Percentiles rank a stretch among this genome's conserved stretches.
Evolutionary conservation across 2,797 vertebrate species (phyloP).

Genomic region (Tokudaia muenninki): DNA sequence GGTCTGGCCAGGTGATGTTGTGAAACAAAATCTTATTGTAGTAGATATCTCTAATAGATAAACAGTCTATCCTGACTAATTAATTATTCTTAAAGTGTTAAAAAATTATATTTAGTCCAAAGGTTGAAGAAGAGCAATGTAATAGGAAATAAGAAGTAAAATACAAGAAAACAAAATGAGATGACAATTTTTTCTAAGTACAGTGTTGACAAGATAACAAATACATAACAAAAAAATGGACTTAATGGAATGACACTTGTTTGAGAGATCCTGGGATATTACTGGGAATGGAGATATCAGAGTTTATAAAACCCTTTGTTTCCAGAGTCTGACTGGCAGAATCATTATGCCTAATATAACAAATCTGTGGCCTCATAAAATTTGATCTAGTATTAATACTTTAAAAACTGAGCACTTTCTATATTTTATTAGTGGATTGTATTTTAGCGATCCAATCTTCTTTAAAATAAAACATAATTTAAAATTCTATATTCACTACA

Average conservation of each 20-base stretch:
- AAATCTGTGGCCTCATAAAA: slow-evolving; percentile 19
- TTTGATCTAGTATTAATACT: neutral
- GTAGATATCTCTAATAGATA: neutral
- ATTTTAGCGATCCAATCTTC: slow-evolving; percentile 25
- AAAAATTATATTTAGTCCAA: slow-evolving; percentile 13
- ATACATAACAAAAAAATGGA: neutral
- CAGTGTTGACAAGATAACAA: slow-evolving; percentile 20
- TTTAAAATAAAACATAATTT: slow-evolving; percentile 18
- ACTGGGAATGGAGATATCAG: slow-evolving; percentile 1
- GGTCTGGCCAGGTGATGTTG: too few relatives aligned
- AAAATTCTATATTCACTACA: neutral
- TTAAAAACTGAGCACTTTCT: slow-evolving; percentile 37
- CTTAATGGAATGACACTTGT: slow-evolving; percentile 16
- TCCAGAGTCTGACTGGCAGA: neutral
- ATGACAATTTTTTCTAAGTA: neutral
- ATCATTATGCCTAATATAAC: neutral
- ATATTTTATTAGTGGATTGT: slow-evolving; percentile 32
- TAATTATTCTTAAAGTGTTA: slow-evolving; percentile 45
- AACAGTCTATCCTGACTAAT: neutral
- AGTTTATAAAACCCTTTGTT: neutral
- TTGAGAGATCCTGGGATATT: slow-evolving; percentile 8
- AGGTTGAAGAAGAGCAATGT: slow-evolving; percentile 22
- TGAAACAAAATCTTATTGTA: slow-evolving; percentile 54
- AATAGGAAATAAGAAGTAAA: slow-evolving; percentile 39
- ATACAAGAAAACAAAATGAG: slow-evolving; percentile 45